phyloP scores from a whole-genome alignment of 2,797 vertebrate genomes.

The Euphonia xanthogaster region DNA sequence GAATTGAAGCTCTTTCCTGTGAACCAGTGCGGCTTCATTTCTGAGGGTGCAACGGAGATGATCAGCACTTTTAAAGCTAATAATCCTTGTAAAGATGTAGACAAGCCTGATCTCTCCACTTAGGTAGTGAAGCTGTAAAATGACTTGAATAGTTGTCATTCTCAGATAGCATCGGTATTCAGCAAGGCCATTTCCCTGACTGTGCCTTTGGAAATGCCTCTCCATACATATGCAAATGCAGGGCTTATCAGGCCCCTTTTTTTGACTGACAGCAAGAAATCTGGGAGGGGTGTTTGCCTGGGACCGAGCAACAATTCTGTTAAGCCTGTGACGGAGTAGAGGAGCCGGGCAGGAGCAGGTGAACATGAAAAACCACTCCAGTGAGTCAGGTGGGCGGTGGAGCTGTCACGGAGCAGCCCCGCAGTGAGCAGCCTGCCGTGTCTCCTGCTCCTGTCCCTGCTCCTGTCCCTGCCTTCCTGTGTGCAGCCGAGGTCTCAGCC shows the following conservation, averaged over 20 bases:
- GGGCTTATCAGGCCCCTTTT: conserved; percentile 16
- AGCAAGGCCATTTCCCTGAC: conserved; percentile 13
- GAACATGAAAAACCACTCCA: neutral
- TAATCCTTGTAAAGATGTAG: conserved; percentile 30
- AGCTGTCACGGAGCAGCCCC: neutral
- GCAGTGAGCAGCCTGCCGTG: neutral
- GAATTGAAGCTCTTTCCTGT: neutral
- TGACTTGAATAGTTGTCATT: conserved; percentile 7
- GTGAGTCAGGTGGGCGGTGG: neutral
- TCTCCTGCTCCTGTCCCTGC: neutral
- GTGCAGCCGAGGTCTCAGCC: neutral
- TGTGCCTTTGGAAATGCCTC: conserved; percentile 32
- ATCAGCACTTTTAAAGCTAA: conserved; percentile 16
- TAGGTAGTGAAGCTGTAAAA: conserved; percentile 42
- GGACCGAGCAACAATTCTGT: neutral
- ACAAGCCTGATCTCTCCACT: conserved; percentile 17
- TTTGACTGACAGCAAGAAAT: conserved; percentile 36
- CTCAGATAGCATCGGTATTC: conserved; percentile 63
- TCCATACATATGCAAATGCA: conserved; percentile 42
- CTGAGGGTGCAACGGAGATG: neutral
- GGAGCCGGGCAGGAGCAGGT: neutral
- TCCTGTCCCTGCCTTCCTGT: neutral
- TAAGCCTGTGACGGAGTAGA: neutral
- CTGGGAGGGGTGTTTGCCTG: neutral
- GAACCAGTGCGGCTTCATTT: neutral